Evolutionary conservation across 2,888 invertebrate genomes (phyloP), one percentile per base, ranked within the genome.

Genomic region (Aspidiotus destructor): DNA sequence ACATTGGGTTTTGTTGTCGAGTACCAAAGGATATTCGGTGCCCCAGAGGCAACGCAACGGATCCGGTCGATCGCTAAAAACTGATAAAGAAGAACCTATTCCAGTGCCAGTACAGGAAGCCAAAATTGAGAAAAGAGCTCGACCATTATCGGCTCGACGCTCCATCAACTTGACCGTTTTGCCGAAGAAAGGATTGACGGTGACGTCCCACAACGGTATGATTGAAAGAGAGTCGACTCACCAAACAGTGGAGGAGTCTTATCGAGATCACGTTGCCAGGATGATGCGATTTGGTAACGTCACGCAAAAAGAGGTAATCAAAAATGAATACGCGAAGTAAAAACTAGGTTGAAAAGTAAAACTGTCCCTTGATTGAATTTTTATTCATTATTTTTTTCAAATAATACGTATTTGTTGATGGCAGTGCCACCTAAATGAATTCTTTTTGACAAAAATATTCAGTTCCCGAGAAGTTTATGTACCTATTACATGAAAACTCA

Each of bases 1-100:
- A 0, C 86, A 88, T 73, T 89, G 89, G 89, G 84, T 89, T 2
- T 78, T 89, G 2, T 77, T 89, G 8, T 88, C 88, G 0, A 87
- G 88, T 6, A 89, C 88, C 11, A 86, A 87, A 77, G 88, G 88
- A 0, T 88, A 87, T 74, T 82, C 84, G 70, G 81, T 81, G 68
- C 79, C 79, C 3, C 82, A 75, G 78, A 73, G 76, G 44, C 73
- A 72, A 42, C 72, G 74, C 8, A 74, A 77, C 17, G 77, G 79
- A 70, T 75, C 79, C 60, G 78, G 79, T 3, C 76, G 80, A n/a
- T 77, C 77, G 62, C 72, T 79, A 55, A 28, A 28, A 28, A 28
- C 28, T 28, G 77, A 77, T 48, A 61, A 75, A 7, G 70, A 71
- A 16, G 76, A 77, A 42, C 68, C 75, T 1, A 71, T 70, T 55